A percentile compares a stretch with the other conserved stretches of the same genome.
These are phyloP conservation scores for Marmota monax DNA, from an alignment of 2,113 vertebrate genomes.

Conservation along the genomic window DNA sequence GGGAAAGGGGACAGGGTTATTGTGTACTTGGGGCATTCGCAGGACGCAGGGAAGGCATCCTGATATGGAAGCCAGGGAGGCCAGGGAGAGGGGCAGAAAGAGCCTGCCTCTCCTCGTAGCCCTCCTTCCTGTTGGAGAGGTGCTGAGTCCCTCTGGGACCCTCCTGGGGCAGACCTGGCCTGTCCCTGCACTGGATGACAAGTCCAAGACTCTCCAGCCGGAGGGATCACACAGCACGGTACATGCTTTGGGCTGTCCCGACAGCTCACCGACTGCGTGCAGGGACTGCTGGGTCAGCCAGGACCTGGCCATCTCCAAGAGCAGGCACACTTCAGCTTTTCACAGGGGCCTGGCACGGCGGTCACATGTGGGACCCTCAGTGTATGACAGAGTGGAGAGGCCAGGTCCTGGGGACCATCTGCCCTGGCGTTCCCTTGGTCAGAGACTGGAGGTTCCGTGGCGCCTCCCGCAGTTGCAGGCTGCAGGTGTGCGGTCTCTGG, in stretches of 20 bases:
- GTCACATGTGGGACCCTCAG: not conserved
- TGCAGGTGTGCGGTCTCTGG: not conserved
- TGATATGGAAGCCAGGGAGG: not conserved
- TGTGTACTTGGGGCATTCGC: not conserved
- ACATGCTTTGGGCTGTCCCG: not conserved
- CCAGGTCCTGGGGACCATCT: no score
- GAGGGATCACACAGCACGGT: no score
- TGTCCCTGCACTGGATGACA: not conserved
- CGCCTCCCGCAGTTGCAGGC: not conserved
- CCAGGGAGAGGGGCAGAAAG: not conserved
- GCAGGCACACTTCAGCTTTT: no score
- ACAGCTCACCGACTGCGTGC: not conserved
- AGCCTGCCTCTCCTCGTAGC: not conserved
- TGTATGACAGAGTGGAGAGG: no score
- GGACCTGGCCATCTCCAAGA: not conserved
- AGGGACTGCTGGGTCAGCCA: not conserved
- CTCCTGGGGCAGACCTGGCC: not conserved
- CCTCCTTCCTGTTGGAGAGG: no score
- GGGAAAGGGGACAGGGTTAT: not conserved
- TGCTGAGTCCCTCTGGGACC: no score
- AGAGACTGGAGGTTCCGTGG: not conserved
- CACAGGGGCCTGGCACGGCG: not conserved
- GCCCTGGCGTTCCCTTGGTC: not conserved
- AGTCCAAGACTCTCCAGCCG: not conserved
- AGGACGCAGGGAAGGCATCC: no score